Conservation (phyloP, 2,113 vertebrate species). For the Pachycephala philippinensis region DNA sequence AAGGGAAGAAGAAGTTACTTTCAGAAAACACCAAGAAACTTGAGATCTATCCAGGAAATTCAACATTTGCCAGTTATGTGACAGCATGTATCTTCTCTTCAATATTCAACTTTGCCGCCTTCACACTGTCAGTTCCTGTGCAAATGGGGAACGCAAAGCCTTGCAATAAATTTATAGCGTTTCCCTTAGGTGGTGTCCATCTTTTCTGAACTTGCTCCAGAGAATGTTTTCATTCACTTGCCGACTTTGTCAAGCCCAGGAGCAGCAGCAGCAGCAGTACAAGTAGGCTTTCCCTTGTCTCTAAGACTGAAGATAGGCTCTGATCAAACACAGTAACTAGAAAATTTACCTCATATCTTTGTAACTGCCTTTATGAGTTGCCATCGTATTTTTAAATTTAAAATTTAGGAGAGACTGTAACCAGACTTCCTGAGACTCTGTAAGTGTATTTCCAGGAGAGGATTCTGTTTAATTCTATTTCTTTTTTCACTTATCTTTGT, state of each 20-base stretch:
- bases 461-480: neutral
- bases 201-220: neutral
- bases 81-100: neutral
- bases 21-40: neutral
- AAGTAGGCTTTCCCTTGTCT: neutral
- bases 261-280: neutral
- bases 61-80: neutral
- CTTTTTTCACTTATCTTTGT: neutral
- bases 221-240: neutral
- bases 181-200: neutral
- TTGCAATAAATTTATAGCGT: neutral
- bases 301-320: neutral
- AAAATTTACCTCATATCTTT: neutral
- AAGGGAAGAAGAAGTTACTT: neutral
- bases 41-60: neutral
- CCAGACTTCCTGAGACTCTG: neutral
- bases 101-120: fast-evolving
- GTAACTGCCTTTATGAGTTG: neutral
- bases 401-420: neutral
- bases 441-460: neutral
- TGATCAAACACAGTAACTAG: neutral
- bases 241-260: fast-evolving
- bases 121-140: neutral
- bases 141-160: fast-evolving
- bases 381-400: neutral